Evolutionary conservation across 2,888 invertebrate species (phyloP).

Genomic region (Platynereis dumerilii): DNA sequence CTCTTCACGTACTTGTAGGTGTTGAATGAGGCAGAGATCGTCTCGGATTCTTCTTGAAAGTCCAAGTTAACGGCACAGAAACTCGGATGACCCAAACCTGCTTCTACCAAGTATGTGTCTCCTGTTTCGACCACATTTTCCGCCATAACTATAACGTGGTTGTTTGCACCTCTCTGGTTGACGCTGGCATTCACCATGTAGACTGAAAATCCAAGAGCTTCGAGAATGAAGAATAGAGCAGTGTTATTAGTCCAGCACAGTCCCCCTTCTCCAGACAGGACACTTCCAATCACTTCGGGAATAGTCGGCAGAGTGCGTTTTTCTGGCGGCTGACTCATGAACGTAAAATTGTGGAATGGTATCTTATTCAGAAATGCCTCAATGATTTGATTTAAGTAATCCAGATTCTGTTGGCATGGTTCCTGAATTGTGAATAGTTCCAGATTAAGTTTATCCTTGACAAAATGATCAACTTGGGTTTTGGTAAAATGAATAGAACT

Average conservation of each 20-base stretch:
- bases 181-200: neutral
- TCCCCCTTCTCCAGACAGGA: neutral
- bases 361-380: neutral
- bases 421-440: no score
- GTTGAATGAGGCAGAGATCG: neutral
- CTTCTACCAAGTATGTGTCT: conserved; percentile 4
- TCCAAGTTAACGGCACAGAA: neutral
- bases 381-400: neutral
- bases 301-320: neutral
- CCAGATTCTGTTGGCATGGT: neutral
- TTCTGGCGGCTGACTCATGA: neutral
- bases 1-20: no score
- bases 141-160: neutral
- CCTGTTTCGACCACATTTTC: neutral
- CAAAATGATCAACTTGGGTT: no score
- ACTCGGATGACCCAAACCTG: neutral
- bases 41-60: neutral
- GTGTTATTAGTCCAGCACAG: neutral
- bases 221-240: neutral
- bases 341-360: neutral
- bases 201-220: neutral
- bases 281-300: neutral
- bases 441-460: no score
- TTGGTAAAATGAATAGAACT: no score
- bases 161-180: neutral